These are phyloP conservation scores for Clunio marinus DNA, from an alignment of 2,888 invertebrate genomes.

Conservation along the genomic window DNA sequence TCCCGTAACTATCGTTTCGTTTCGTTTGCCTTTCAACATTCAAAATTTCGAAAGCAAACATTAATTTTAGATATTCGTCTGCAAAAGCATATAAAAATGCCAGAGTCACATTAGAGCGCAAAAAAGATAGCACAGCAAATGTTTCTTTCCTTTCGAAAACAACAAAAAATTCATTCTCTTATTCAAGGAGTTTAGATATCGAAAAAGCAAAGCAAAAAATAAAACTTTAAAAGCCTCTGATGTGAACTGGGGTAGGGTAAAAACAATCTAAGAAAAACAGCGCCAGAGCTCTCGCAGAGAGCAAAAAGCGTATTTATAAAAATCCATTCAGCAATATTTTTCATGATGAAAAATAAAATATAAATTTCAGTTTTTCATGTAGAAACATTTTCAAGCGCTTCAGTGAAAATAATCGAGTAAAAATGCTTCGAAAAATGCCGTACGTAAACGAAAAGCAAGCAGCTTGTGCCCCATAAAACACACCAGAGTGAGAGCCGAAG, in stretches of 20 bases:
- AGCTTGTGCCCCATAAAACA: conserved; percentile 40
- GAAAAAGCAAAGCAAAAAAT: conserved; percentile 4
- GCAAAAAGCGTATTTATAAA: conserved; percentile 39
- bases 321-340: conserved; percentile 39
- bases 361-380: conserved; percentile 39
- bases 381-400: conserved; percentile 38
- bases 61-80: conserved; percentile 31
- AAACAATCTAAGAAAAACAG: conserved; percentile 39
- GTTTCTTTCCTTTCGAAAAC: too few relatives aligned
- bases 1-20: not conserved
- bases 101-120: conserved; percentile 35
- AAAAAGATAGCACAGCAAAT: conserved; percentile 16
- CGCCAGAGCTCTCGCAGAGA: conserved; percentile 34
- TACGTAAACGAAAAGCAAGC: conserved; percentile 39
- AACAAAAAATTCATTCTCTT: not conserved
- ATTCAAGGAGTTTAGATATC: too few relatives aligned
- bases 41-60: conserved; percentile 24
- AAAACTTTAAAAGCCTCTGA: conserved; percentile 38
- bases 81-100: conserved; percentile 10
- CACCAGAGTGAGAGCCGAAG: conserved; percentile 39
- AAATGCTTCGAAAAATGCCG: conserved; percentile 39
- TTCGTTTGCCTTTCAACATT: not conserved
- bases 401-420: conserved; percentile 39
- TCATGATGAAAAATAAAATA: conserved; percentile 39
- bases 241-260: conserved; percentile 37